These are phyloP conservation scores for Malacoctenus gilli DNA, from an alignment of 2,797 vertebrate species.

Conservation along the genomic window DNA sequence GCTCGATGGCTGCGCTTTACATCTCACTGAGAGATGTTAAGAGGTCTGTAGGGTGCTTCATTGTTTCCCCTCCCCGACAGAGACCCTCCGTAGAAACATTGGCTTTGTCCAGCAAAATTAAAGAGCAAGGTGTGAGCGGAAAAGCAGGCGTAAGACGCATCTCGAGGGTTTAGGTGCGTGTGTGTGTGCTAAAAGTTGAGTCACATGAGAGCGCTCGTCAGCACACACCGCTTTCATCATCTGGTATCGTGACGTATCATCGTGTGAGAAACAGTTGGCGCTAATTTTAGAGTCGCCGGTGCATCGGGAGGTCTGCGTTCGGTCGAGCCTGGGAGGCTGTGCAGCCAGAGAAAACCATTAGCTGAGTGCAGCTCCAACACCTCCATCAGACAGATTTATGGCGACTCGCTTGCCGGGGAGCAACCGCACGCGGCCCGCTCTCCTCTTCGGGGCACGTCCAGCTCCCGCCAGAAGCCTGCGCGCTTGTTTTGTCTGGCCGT, in stretches of 20 bases:
- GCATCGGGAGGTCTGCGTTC: background rate
- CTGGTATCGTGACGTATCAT: slow-evolving; percentile 10
- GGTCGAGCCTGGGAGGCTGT: slow-evolving; percentile 10
- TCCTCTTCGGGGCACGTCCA: background rate
- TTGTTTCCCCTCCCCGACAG: slow-evolving; percentile 14
- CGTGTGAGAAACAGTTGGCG: slow-evolving; percentile 25
- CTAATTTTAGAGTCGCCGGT: slow-evolving; percentile 11
- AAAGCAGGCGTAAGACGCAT: slow-evolving; percentile 27
- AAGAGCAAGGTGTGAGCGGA: slow-evolving; percentile 38
- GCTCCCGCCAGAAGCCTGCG: slow-evolving; percentile 11
- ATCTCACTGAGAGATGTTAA: slow-evolving; percentile 28
- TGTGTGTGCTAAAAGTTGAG: slow-evolving; percentile 35
- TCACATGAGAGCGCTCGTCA: slow-evolving; percentile 34
- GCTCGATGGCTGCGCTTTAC: slow-evolving; percentile 22
- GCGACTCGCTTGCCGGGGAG: slow-evolving; percentile 32
- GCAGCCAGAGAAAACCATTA: slow-evolving; percentile 46
- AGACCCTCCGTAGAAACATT: slow-evolving; percentile 10
- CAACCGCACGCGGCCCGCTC: slow-evolving; percentile 18
- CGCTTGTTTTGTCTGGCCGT: slow-evolving; percentile 6
- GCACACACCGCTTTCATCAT: slow-evolving; percentile 4
- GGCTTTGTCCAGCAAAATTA: slow-evolving; percentile 24
- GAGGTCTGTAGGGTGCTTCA: slow-evolving; percentile 16
- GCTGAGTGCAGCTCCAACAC: slow-evolving; percentile 46
- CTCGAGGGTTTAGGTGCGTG: slow-evolving; percentile 24
- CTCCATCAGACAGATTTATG: slow-evolving; percentile 51